phyloP scores from a whole-genome alignment of 2,113 vertebrate species.

The Panthera leo region DNA sequence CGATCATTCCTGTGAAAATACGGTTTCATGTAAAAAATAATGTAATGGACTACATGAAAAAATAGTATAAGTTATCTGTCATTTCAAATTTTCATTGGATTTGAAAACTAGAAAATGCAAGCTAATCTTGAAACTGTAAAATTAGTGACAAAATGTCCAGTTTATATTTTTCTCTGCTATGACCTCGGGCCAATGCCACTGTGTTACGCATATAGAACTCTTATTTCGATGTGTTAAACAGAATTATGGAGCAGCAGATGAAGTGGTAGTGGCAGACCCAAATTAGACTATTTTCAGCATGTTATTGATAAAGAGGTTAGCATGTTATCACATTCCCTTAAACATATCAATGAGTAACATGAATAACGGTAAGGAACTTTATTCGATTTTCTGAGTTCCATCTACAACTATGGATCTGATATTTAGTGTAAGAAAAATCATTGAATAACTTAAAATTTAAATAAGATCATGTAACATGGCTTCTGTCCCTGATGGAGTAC shows the following conservation, averaged over 20 bases:
- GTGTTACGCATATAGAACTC: background rate
- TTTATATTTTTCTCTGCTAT: background rate
- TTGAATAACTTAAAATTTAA: slow-evolving; percentile 59
- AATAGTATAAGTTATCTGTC: background rate
- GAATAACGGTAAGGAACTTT: background rate
- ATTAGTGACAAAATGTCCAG: background rate
- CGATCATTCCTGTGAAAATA: background rate
- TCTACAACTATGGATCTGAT: background rate
- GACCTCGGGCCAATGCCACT: background rate
- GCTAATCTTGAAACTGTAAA: background rate
- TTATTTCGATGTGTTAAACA: background rate
- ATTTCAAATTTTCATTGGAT: background rate
- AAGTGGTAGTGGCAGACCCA: background rate
- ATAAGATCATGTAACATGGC: slow-evolving; percentile 21
- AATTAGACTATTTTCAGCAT: background rate
- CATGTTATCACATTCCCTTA: background rate
- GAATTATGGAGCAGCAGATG: background rate
- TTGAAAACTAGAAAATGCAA: slow-evolving; percentile 1
- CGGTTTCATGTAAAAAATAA: background rate
- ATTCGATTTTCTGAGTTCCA: slow-evolving; percentile 28
- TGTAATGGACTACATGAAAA: background rate
- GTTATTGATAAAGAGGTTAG: background rate
- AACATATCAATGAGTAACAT: background rate
- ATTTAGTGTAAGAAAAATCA: slow-evolving; percentile 42
- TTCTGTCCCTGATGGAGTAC: background rate